Percentiles rank a stretch among this genome's conserved stretches.
Conservation (phyloP, 1,140 invertebrate species). For the Halesus radiatus region DNA sequence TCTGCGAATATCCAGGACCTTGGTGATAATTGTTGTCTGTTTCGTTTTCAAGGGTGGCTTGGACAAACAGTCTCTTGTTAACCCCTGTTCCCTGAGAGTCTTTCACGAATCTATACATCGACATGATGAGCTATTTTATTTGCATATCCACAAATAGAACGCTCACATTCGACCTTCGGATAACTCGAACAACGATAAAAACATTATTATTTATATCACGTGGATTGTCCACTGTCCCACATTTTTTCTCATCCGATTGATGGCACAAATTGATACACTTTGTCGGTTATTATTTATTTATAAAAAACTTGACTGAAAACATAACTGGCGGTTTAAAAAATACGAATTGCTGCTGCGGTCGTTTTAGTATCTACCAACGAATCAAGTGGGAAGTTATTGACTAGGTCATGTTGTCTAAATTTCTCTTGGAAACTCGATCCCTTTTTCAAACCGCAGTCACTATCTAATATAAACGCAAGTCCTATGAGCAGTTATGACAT, state of each 20-base stretch:
- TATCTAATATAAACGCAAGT: too few species aligned
- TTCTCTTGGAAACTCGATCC: neutral
- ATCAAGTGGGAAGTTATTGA: neutral
- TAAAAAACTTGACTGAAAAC: too few species aligned
- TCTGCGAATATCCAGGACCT: conserved; percentile 64
- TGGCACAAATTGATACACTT: too few species aligned
- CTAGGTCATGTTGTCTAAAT: neutral
- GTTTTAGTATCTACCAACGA: too few species aligned
- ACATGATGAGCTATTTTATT: conserved; percentile 35
- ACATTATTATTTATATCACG: too few species aligned
- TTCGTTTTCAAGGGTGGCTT: conserved; percentile 79
- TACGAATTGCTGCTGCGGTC: too few species aligned
- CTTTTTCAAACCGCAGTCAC: neutral
- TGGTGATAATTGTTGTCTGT: conserved; percentile 61
- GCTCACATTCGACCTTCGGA: conserved; percentile 11
- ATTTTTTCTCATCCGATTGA: too few species aligned
- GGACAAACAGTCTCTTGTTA: conserved; percentile 81
- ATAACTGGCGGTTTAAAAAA: too few species aligned
- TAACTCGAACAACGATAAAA: too few species aligned
- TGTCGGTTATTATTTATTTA: too few species aligned
- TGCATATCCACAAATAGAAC: conserved; percentile 26
- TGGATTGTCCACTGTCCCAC: too few species aligned
- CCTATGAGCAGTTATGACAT: too few species aligned
- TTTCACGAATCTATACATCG: conserved; percentile 83
- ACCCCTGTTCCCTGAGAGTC: conserved; percentile 69